Evolutionary conservation across 2,888 invertebrate species (phyloP).

Genomic region (Phanerotoma sp.): DNA sequence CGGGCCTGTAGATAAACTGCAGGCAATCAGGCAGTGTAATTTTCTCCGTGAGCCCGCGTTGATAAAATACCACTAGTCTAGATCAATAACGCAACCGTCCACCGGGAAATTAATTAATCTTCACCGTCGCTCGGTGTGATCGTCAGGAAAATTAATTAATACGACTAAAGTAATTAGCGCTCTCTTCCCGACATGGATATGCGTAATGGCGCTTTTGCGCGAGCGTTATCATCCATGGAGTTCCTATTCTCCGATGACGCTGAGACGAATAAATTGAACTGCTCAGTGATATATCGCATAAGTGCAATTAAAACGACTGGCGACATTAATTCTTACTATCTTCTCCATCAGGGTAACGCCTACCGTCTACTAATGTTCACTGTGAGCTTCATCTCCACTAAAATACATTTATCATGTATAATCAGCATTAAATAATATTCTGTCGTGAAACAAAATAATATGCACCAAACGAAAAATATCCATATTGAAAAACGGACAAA

Average conservation of each 20-base stretch:
- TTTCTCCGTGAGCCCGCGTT: slow-evolving; percentile 29
- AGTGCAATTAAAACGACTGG: slow-evolving; percentile 19
- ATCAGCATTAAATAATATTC: slow-evolving; percentile 4
- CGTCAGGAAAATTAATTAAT: slow-evolving; percentile 43
- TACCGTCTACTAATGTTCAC: slow-evolving; percentile 9
- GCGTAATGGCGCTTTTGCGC: slow-evolving; percentile 25
- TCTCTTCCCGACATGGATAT: slow-evolving; percentile 17
- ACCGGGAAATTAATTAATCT: slow-evolving; percentile 42
- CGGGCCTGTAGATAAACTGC: slow-evolving; percentile 25
- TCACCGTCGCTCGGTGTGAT: slow-evolving; percentile 30
- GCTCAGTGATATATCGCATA: slow-evolving; percentile 3
- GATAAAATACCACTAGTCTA: slow-evolving; percentile 31
- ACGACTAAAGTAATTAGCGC: slow-evolving; percentile 37
- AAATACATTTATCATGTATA: slow-evolving; percentile 5
- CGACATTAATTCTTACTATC: slow-evolving; percentile 22
- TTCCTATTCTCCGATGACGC: slow-evolving; percentile 12
- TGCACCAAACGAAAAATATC: no score
- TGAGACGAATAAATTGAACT: slow-evolving; percentile 18
- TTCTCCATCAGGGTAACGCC: slow-evolving; percentile 8
- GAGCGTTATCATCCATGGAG: neutral
- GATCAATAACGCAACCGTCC: slow-evolving; percentile 34
- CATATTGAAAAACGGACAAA: neutral
- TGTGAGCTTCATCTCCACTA: neutral
- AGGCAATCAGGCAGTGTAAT: slow-evolving; percentile 32
- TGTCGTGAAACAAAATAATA: neutral